These are phyloP conservation scores for Thysanoteuthis rhombus DNA, from an alignment of 2,888 invertebrate species.

Conservation along the genomic window DNA sequence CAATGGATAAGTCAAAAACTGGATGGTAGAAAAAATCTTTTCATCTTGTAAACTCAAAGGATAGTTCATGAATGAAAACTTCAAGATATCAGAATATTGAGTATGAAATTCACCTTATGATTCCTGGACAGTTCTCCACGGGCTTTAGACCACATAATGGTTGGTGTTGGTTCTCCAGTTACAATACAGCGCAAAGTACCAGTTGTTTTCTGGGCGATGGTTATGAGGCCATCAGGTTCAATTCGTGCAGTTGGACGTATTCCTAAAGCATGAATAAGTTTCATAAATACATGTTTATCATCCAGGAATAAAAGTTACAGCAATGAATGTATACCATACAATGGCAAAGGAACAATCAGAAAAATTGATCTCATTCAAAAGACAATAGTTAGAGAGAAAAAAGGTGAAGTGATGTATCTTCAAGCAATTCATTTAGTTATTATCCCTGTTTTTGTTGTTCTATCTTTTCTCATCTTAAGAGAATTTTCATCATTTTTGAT, in stretches of 20 bases:
- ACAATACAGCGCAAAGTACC: conserved; percentile 81
- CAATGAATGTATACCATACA: neutral
- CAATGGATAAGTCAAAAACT: too few species aligned
- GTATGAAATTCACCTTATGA: conserved; percentile 67
- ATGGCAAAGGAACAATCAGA: too few species aligned
- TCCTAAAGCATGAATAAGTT: conserved; percentile 39
- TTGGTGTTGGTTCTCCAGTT: conserved; percentile 79
- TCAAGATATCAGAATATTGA: neutral
- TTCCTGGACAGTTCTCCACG: conserved; percentile 73
- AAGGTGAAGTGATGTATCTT: too few species aligned
- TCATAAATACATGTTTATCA: neutral
- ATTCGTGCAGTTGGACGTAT: conserved; percentile 71
- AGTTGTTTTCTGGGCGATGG: conserved; percentile 75
- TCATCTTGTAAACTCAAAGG: neutral
- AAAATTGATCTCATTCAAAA: too few species aligned
- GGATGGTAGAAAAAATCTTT: too few species aligned
- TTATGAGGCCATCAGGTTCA: conserved; percentile 74
- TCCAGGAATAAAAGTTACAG: neutral
- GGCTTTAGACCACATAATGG: conserved; percentile 84
- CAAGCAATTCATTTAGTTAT: too few species aligned
- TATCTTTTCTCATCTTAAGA: too few species aligned
- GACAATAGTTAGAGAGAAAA: too few species aligned
- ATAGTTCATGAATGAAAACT: neutral
- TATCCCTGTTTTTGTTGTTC: too few species aligned
- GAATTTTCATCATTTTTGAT: too few species aligned